Percentiles rank a stretch among this genome's conserved stretches.
phyloP scores from a whole-genome alignment of 1,140 invertebrate genomes.

The Musca domestica region DNA sequence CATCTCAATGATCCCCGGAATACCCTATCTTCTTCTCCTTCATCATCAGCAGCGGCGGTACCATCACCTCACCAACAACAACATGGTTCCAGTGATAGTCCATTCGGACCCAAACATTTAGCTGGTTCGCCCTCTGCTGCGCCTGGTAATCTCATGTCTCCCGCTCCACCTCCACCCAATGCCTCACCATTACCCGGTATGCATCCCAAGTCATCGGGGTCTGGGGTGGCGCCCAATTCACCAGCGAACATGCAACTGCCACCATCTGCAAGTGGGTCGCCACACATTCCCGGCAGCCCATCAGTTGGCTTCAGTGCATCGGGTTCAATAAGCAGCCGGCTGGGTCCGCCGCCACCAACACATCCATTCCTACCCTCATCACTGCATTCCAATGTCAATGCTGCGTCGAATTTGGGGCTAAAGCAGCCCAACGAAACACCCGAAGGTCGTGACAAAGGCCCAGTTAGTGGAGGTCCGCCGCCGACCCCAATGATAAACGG shows the following conservation, averaged over 20 bases:
- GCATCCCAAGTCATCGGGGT: background rate
- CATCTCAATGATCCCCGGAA: constrained; percentile 15
- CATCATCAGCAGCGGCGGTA: background rate
- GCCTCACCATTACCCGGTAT: constrained; percentile 5
- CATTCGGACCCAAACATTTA: constrained; percentile 8
- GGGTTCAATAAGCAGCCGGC: constrained; percentile 6
- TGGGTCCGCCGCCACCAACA: constrained; percentile 13
- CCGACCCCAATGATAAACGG: constrained; percentile 23
- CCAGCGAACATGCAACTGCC: constrained; percentile 21
- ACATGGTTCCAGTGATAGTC: constrained; percentile 13
- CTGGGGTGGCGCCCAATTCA: background rate
- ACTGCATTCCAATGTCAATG: background rate
- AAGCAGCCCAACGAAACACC: background rate
- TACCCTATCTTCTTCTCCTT: background rate
- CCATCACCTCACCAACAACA: background rate
- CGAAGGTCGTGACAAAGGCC: background rate
- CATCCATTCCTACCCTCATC: constrained; percentile 13
- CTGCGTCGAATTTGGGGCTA: background rate
- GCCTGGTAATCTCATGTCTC: constrained; percentile 11
- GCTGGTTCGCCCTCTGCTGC: background rate
- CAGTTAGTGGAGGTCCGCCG: background rate
- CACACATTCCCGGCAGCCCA: constrained; percentile 21
- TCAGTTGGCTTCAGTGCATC: background rate
- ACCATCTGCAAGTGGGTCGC: constrained; percentile 25
- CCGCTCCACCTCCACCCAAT: background rate